Base-by-base conservation (phyloP, 2,797 vertebrate genomes). In the Brachyrhaphis roseni region DNA sequence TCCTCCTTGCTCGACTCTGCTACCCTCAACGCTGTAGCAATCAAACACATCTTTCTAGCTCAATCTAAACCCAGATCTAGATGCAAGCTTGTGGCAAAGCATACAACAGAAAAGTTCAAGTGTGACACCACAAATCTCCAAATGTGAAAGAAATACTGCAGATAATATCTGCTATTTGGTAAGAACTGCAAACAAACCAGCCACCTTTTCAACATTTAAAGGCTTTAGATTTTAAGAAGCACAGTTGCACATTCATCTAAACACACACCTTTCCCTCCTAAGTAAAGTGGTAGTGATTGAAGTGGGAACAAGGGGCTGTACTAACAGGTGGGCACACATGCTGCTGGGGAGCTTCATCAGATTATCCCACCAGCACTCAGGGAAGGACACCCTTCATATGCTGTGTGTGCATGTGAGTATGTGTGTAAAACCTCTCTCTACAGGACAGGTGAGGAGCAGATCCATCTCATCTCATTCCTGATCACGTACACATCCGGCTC, bases 271-370 rank as follows among this genome's bases (percentile, higher is more conserved):
- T 74, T 53, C 66, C 78, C 77, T 66, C 51, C 73, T 59, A 85
- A 84, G 84, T 90, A 90, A 91, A 91, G 85, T 87, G 83, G 83
- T 86, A 84, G 90, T 92, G 92, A 93, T 91, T 93, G 90, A 90
- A 90, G 90, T 88, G 91, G 92, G 91, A 93, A 87, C 80, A 72
- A 77, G 87, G 89, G 87, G 85, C 87, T 88, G 86, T 86, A 88
- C 90, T 88, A 94, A 95, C 93, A 95, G 94, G 91, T 95, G 94
- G 90, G 89, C 89, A 88, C 88, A 91, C 93, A 93, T 93, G 92
- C 90, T 91, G 90, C 89, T 72, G 49, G 75, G 79, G 87, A 92
- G 88, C 90, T 89, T 91, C 91, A 92, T 88, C 89, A 92, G 93
- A 95, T 95, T 94, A 94, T 90, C 90, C 82, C 72, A 76, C 84